phyloP scores from a whole-genome alignment of 1,140 invertebrate genomes.

The Ridgeia piscesae region DNA sequence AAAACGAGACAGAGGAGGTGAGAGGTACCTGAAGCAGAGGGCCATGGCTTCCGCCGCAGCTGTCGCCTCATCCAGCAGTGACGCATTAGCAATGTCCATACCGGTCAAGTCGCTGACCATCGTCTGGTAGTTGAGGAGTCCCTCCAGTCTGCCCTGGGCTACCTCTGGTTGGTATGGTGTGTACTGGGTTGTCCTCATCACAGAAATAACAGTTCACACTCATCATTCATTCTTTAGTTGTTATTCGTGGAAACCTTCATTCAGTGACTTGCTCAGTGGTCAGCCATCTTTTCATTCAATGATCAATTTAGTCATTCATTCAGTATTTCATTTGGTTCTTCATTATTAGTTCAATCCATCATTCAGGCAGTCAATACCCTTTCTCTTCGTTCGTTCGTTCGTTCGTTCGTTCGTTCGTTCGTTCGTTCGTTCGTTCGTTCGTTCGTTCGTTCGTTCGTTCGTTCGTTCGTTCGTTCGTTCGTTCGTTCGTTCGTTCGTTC shows the following conservation, averaged over 20 bases:
- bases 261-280: not conserved
- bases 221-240: not conserved
- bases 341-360: not conserved
- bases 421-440: not conserved
- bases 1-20: conserved; percentile 74
- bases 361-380: not conserved
- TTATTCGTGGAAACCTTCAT: too few species aligned
- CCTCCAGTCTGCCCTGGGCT: conserved; percentile 92
- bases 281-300: not conserved
- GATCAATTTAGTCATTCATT: not conserved
- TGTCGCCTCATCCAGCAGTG: conserved; percentile 94
- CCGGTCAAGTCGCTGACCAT: conserved; percentile 94
- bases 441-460: not conserved
- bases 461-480: not conserved
- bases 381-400: not conserved
- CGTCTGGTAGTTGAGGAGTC: conserved; percentile 96
- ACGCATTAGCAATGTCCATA: conserved; percentile 92
- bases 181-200: conserved; percentile 66
- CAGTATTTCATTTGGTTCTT: not conserved
- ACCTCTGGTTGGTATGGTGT: conserved; percentile 82
- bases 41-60: conserved; percentile 95
- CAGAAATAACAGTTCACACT: not conserved
- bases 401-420: not conserved
- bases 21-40: conserved; percentile 74
- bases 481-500: not conserved